phyloP scores from a whole-genome alignment of 2,888 invertebrate genomes.

The Steinernema scapterisci region DNA sequence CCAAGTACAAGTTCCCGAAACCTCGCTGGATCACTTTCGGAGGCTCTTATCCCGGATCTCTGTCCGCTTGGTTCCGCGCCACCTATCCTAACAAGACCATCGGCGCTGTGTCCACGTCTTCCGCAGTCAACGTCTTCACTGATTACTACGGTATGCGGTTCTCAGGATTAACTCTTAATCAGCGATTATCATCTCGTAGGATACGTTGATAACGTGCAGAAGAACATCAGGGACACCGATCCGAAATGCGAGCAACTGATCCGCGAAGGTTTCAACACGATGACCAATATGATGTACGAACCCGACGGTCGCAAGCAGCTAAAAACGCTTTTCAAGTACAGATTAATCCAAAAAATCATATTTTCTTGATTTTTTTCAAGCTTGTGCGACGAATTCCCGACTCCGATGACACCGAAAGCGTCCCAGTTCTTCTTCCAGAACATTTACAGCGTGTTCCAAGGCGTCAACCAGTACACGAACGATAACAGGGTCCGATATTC shows the following conservation, averaged over 20 bases:
- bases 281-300: not conserved
- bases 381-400: not conserved
- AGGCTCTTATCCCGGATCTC: not conserved
- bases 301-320: not conserved
- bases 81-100: slow-evolving; percentile 20
- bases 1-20: not conserved
- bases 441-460: slow-evolving; percentile 54
- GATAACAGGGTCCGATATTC: slow-evolving; percentile 42
- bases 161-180: not conserved
- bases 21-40: not conserved
- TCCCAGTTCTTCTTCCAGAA: slow-evolving; percentile 50
- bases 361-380: too few species aligned
- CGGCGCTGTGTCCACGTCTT: slow-evolving; percentile 33
- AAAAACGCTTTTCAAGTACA: not conserved
- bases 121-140: slow-evolving; percentile 33
- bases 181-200: not conserved
- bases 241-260: not conserved
- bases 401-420: slow-evolving; percentile 3
- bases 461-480: slow-evolving; percentile 60
- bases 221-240: not conserved
- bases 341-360: too few species aligned
- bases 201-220: slow-evolving; percentile 9
- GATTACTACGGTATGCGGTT: slow-evolving; percentile 38
- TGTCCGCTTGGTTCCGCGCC: slow-evolving; percentile 17
- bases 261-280: slow-evolving; percentile 9